Conservation (phyloP, 2,888 invertebrate genomes). For the Drosophila niveifrons region DNA sequence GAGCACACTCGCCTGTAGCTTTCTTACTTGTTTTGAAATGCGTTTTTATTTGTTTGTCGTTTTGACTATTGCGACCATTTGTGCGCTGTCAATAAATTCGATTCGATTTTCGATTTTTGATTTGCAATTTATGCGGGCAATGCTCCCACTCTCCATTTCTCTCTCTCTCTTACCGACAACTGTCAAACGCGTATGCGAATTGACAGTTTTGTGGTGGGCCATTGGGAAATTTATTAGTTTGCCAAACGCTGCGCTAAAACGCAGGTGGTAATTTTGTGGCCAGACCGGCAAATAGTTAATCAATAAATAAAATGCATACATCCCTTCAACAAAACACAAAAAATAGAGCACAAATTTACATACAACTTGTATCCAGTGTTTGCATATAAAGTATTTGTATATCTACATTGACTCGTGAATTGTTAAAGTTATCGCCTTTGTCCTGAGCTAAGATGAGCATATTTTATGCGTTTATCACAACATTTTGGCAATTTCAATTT, state of each 20-base stretch:
- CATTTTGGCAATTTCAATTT: conserved; percentile 49
- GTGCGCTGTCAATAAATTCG: conserved; percentile 76
- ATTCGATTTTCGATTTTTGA: conserved; percentile 67
- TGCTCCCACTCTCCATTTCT: background rate
- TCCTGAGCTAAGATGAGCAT: conserved; percentile 1
- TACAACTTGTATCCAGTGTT: background rate
- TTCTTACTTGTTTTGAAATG: conserved; percentile 22
- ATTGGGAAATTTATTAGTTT: conserved; percentile 65
- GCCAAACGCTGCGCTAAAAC: conserved; percentile 36
- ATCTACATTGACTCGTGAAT: background rate
- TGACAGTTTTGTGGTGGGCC: conserved; percentile 35
- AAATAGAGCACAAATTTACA: background rate
- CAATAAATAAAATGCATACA: conserved; percentile 57
- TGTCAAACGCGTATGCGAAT: conserved; percentile 9
- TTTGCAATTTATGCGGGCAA: conserved; percentile 51
- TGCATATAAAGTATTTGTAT: background rate
- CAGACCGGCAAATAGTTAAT: conserved; percentile 65
- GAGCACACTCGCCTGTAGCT: too few species aligned
- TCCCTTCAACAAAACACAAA: conserved; percentile 29
- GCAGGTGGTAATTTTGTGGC: conserved; percentile 79
- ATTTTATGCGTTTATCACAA: conserved; percentile 42
- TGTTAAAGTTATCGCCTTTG: background rate
- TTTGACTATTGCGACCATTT: conserved; percentile 69
- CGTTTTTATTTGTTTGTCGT: conserved; percentile 63
- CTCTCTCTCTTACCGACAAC: background rate